Conservation (phyloP, 2,113 vertebrate species). For the Eulemur rufifrons region DNA sequence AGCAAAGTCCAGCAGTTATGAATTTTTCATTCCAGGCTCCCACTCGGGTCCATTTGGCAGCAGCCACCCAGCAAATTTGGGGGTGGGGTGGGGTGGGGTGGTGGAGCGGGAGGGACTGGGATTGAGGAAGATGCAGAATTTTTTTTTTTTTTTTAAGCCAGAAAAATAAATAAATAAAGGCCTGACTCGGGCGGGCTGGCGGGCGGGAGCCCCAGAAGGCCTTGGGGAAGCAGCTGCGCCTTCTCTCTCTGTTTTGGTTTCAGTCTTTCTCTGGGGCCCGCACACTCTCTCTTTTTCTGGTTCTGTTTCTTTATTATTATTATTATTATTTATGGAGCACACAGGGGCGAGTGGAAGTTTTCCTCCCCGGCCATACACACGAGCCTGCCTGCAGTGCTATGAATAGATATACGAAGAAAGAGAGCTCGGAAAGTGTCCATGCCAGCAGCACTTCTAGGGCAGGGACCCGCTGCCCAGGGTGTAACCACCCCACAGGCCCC, state of each 20-base stretch:
- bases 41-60: conserved; percentile 81
- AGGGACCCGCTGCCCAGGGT: neutral
- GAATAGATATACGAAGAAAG: conserved; percentile 67
- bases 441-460: conserved; percentile 46
- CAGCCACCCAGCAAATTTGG: conserved; percentile 78
- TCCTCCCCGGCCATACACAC: conserved; percentile 25
- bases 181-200: conserved; percentile 78
- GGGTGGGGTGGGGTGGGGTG: conserved; percentile 70
- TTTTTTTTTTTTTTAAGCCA: conserved; percentile 41
- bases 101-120: conserved; percentile 28
- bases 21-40: conserved; percentile 85
- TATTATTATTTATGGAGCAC: conserved; percentile 62
- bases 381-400: conserved; percentile 46
- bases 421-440: conserved; percentile 41
- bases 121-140: conserved; percentile 47
- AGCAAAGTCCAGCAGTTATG: conserved; percentile 92
- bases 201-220: conserved; percentile 90
- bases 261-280: conserved; percentile 62
- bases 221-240: conserved; percentile 91
- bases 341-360: conserved; percentile 67
- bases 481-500: neutral
- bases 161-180: conserved; percentile 82
- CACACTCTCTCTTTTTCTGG: conserved; percentile 55
- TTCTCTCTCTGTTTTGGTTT: conserved; percentile 81
- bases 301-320: neutral